A percentile compares a stretch with the other conserved stretches of the same genome.
These are phyloP conservation scores for Onychorhynchus coronatus DNA, from an alignment of 2,113 vertebrate genomes.

Conservation along the genomic window DNA sequence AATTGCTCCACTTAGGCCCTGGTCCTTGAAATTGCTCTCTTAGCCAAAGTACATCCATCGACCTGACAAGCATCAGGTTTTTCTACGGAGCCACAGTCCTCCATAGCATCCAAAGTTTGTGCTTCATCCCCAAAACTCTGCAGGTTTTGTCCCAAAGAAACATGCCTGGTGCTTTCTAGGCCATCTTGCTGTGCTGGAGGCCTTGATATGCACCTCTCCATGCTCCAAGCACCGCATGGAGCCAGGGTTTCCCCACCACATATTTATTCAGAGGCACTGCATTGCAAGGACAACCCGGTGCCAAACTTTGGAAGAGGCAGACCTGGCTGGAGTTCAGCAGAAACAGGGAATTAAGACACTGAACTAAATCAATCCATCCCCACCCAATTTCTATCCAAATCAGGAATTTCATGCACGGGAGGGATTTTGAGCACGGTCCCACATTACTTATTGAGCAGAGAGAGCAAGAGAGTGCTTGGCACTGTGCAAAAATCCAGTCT, in stretches of 20 bases:
- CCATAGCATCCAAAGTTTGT: background rate
- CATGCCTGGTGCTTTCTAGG: background rate
- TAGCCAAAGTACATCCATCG: background rate
- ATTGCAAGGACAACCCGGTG: background rate
- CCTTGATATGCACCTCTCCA: background rate
- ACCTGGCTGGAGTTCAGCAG: conserved; percentile 24
- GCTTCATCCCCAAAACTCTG: background rate
- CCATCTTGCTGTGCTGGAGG: background rate
- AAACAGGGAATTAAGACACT: background rate
- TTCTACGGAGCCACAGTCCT: background rate
- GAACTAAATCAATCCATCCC: background rate
- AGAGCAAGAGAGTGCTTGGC: background rate
- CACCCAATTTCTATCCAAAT: background rate
- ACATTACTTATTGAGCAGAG: background rate
- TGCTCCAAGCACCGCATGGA: background rate
- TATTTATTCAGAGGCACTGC: background rate
- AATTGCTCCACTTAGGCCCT: background rate
- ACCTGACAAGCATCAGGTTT: background rate
- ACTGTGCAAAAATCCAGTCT: background rate
- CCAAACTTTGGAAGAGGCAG: conserved; percentile 13
- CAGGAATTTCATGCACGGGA: conserved; percentile 14
- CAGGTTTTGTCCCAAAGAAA: background rate
- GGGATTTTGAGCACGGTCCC: background rate
- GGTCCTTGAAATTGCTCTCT: background rate
- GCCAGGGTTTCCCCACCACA: background rate